These are phyloP conservation scores for Halyomorpha halys DNA, from an alignment of 1,140 invertebrate species.

Conservation along the genomic window DNA sequence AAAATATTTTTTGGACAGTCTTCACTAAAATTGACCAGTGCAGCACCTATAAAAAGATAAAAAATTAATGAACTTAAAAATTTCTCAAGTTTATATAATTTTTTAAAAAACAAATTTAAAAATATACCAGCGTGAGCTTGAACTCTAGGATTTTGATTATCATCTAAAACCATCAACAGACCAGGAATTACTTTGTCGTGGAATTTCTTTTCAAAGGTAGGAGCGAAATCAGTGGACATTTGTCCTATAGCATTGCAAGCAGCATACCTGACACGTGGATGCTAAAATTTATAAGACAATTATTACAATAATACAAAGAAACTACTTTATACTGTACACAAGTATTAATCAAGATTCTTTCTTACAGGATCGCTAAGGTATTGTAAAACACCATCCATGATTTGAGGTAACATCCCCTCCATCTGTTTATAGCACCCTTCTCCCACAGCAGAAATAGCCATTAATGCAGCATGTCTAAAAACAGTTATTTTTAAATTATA, in stretches of 20 bases:
- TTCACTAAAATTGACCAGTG: slow-evolving; percentile 98
- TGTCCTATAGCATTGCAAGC: slow-evolving; percentile 99
- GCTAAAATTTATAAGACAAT: slow-evolving; percentile 41
- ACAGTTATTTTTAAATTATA: no score
- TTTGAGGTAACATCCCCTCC: slow-evolving; percentile 81
- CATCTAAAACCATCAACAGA: slow-evolving; percentile 77
- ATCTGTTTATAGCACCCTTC: slow-evolving; percentile 98
- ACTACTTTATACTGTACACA: no score
- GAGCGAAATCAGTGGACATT: slow-evolving; percentile 98
- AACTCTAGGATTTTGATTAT: slow-evolving; percentile 83
- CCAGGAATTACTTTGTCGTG: slow-evolving; percentile 88
- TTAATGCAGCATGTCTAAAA: slow-evolving; percentile 82
- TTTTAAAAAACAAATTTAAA: no score
- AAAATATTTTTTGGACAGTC: slow-evolving; percentile 94
- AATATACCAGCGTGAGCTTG: slow-evolving; percentile 62
- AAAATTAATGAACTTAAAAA: not conserved
- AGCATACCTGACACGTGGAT: slow-evolving; percentile 89
- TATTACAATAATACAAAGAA: no score
- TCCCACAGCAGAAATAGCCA: slow-evolving; percentile 96
- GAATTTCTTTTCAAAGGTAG: slow-evolving; percentile 94
- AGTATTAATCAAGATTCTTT: slow-evolving; percentile 26
- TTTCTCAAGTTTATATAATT: not conserved
- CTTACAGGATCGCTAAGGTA: slow-evolving; percentile 77
- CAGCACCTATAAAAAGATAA: slow-evolving; percentile 48
- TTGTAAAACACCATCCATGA: slow-evolving; percentile 80